A percentile compares a stretch with the other conserved stretches of the same genome.
Conservation (phyloP, 2,888 invertebrate species). For the Colostygia pectinataria region DNA sequence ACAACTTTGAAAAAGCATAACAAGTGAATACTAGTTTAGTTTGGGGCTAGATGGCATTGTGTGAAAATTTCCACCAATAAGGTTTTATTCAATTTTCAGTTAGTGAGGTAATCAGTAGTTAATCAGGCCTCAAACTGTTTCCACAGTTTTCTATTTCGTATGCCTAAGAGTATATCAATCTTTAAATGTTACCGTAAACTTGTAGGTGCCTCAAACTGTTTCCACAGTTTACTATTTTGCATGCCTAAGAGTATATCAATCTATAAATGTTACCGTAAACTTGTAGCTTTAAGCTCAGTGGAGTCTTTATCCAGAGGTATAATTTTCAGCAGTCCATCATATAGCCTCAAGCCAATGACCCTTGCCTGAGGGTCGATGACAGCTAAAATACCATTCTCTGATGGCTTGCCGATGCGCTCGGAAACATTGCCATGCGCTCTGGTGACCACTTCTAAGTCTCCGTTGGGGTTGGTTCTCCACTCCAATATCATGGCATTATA, state of each 20-base stretch:
- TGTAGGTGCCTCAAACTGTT: too few species aligned
- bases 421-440: slow-evolving; percentile 98
- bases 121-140: too few species aligned
- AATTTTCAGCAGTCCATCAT: slow-evolving; percentile 98
- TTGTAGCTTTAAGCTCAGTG: slow-evolving; percentile 95
- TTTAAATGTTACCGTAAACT: slow-evolving; percentile 83
- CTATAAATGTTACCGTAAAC: slow-evolving; percentile 82
- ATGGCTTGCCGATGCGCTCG: slow-evolving; percentile 96
- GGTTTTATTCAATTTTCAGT: too few species aligned
- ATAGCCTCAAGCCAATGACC: slow-evolving; percentile 96
- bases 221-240: too few species aligned
- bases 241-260: too few species aligned
- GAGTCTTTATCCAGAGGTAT: slow-evolving; percentile 97
- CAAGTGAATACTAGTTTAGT: too few species aligned
- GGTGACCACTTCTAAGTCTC: slow-evolving; percentile 96
- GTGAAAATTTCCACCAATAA: too few species aligned
- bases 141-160: too few species aligned
- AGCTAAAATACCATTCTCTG: slow-evolving; percentile 97
- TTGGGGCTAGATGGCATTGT: too few species aligned
- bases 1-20: too few species aligned
- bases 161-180: too few species aligned
- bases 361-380: slow-evolving; percentile 98
- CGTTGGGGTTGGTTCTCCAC: slow-evolving; percentile 87
- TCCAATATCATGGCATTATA: slow-evolving; percentile 99
- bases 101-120: too few species aligned